Evolutionary conservation across 53 echinoderm and acorn worm species (phyloP), one percentile per base, ranked within the genome.

Genomic region (Paelopatides confundens): DNA sequence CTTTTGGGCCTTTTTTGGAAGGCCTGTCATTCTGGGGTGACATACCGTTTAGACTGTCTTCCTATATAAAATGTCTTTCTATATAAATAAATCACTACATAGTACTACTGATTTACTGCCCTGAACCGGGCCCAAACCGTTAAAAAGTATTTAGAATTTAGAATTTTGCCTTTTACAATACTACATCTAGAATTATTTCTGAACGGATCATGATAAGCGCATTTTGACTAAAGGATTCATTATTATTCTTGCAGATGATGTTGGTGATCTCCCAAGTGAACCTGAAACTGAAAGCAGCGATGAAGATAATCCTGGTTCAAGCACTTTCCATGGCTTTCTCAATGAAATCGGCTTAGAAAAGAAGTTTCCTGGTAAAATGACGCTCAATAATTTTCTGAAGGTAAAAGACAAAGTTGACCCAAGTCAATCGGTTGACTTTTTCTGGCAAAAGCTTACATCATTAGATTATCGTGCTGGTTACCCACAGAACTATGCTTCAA

Each of bases 391-490:
- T 10, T 79, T 79, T 48, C 51, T 79, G 17, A 48, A 50, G n/a
- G 31, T 79, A 17, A 51, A 30, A 17, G 15, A 24, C 21, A 79
- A 54, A 9, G 24, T 35, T 34, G 34, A 79, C 13, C 32, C 49
- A 33, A 50, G 3, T 12, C 28, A 51, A 14, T 52, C 33, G 12
- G 79, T 48, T 30, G 39, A 50, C 11, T 27, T 31, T 47, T 77
- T 77, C 31, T 77, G 77, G 77, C 77, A 77, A 29, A 77, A 31
- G 31, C 52, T 77, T 6, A 77, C 77, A 50, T 47, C 77, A 23
- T 50, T 77, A 48, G 50, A 77, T 31, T 77, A 77, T 15, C 47
- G 77, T 6, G 77, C 77, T n/a, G 77, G 77, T 31, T 47, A 26
- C 17, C 77, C 50, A 47, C 77, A 77, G 37, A 18, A 77, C n/a